Percentiles rank a stretch among this genome's conserved stretches.
Evolutionary conservation across 2,888 invertebrate species (phyloP).

Genomic region (Hemicrepidius hirtus): DNA sequence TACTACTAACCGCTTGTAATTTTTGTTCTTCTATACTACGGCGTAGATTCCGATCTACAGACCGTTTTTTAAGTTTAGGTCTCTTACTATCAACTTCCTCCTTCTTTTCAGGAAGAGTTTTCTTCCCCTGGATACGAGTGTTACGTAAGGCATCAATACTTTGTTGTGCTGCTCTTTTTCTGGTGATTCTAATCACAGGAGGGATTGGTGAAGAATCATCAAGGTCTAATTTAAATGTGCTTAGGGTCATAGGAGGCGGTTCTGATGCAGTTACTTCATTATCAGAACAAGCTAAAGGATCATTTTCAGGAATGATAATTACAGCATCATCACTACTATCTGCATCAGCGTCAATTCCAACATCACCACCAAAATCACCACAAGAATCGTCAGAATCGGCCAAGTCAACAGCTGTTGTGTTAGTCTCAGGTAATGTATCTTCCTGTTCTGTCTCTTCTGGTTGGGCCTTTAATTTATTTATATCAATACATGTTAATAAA

Average conservation of each 20-base stretch:
- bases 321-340: constrained; percentile 55
- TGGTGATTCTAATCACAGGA: constrained; percentile 50
- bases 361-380: background rate
- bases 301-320: constrained; percentile 62
- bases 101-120: constrained; percentile 57
- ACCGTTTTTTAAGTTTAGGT: constrained; percentile 62
- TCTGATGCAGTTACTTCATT: constrained; percentile 52
- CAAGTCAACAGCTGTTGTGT: background rate
- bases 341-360: constrained; percentile 40
- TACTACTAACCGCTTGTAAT: constrained; percentile 72
- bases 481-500: constrained; percentile 57
- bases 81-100: constrained; percentile 60
- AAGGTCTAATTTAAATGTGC: constrained; percentile 57
- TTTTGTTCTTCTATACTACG: constrained; percentile 74
- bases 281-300: constrained; percentile 69
- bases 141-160: constrained; percentile 44
- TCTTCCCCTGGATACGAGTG: constrained; percentile 20
- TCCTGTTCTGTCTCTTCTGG: background rate
- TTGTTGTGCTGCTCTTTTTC: constrained; percentile 61
- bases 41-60: constrained; percentile 65
- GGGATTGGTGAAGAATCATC: constrained; percentile 49
- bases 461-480: constrained; percentile 56
- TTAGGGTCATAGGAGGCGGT: constrained; percentile 50
- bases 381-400: constrained; percentile 10
- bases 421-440: background rate